Base-by-base conservation (phyloP, 2,113 vertebrate species). In the Salminus brasiliensis region DNA sequence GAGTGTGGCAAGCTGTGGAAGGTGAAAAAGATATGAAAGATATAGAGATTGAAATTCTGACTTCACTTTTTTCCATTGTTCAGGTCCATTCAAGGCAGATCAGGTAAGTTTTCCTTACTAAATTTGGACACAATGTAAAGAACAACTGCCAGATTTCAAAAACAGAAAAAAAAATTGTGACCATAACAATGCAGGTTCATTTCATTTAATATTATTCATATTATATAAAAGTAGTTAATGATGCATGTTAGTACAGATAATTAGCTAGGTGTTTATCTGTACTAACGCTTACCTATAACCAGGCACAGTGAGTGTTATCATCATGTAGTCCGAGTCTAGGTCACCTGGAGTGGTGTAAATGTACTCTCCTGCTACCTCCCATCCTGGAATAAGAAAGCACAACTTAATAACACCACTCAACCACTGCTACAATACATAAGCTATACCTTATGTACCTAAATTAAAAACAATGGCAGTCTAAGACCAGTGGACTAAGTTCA, bases 281-380 rank as follows among this genome's bases (percentile, higher is more conserved):
- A 53, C 30, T 10, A 43, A 30, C 76, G 27, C 88, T 92, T 84
- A 99, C 98, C 96, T 98, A 91, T 98, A 99, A 79, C 96, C 96
- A 2, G 95, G 92, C 9, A 98, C 92, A 11, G 84, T 88, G 85
- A 99, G 90, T 0, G 91, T 95, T 49, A 99, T 94, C 85, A 96
- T 94, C 93, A 97, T 91, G 76, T 94, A 96, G 86, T 98, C 96
- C 0, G 93, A 94, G 87, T 98, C 96, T 27, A 94, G 92, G 36
- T 95, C 93, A 41, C 95, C 95, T 0, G 95, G 93, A 0, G 92
- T 94, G 0, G 97, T 98, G 84, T 98, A 98, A 82, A 98, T 90
- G 73, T 97, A 95, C 57, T 99, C 97, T 9, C 96, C 95, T 0
- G 96, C 96, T 81, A 98, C 96, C 88, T 97, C 97, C 98, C 98